Evolutionary conservation across 1,140 invertebrate genomes (phyloP), one percentile per base, ranked within the genome.

Genomic region (Bombus breviceps): DNA sequence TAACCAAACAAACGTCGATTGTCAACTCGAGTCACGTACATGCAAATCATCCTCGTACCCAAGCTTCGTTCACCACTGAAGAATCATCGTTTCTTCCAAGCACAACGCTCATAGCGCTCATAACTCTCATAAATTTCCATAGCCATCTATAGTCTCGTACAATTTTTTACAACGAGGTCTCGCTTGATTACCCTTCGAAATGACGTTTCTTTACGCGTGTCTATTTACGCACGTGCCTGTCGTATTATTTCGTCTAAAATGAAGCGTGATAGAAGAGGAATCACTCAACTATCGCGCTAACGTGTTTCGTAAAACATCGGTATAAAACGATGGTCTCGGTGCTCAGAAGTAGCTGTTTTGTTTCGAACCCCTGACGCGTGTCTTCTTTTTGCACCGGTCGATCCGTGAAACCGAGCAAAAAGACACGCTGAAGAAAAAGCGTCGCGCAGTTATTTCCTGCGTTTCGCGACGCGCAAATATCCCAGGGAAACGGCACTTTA

Each of bases 401-500:
- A 59, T 79, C 28, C 66, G 25, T 2, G 47, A 22, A 62, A 66
- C 86, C 66, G 43, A 82, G 64, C 72, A 89, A 84, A 90, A 69
- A 66, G 80, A 71, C 15, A 25, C 2, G n/a, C 28, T 59, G 72
- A 83, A 59, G 76, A 90, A 86, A 90, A 89, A 90, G 83, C 64
- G 76, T 64, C 79, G 83, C 79, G n/a, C 28, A 83, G 81, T 78
- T 87, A 87, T 90, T 90, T 90, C 83, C 88, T 90, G 86, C 86
- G 86, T 90, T 88, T 90, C 57, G 71, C 83, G 80, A 77, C 88
- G 88, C 88, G 89, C 89, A 90, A 90, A 90, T 90, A 90, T 88
- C 83, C 86, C 86, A 86, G 81, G 80, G 86, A 90, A 90, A 90
- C 86, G 89, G 80, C 72, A 77, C 75, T 90, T 90, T 90, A 90